Base-by-base conservation (phyloP, 64 coral and sea anemone genomes). In the Stichodactyla mertensii region DNA sequence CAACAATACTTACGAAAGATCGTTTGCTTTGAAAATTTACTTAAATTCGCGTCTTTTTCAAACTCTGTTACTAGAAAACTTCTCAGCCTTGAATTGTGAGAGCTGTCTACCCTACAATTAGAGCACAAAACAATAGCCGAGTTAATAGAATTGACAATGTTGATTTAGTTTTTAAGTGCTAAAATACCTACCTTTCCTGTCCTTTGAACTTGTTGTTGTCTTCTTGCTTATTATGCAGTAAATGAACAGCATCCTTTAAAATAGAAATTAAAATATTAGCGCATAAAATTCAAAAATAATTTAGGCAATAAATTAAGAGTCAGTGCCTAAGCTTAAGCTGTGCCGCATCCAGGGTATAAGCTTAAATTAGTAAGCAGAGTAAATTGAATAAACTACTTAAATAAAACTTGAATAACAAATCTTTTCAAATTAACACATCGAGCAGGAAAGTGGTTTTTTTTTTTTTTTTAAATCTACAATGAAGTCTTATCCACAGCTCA, bases 151-250 rank as follows among this genome's bases (percentile, higher is more conserved):
- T 18, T 51, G 14, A 52, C 79, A 52, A 24, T 54, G 23, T 83
- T 51, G 78, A 51, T 81, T 52, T 55, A 81, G 36, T 16, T 7
- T 19, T 81, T 52, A 81, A 51, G 53, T 81, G 53, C 78, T 55
- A 51, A 52, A 83, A 54, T 56, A 61, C 83, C 7, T 61, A 84
- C 83, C 55, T 61, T 83, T 83, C 82, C 53, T 56, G 53, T 83
- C 82, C 82, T 56, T 57, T 54, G 52, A 83, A 83, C 54, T 83
- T 54, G 23, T 83, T 57, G 22, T 84, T 57, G 52, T 56, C 22
- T 19, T 84, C 53, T 84, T 84, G 82, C 14, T 54, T 84, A 51
- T 84, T 84, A 54, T 84, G 82, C 82, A 84, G 57, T 57, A 84
- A 84, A 54, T 54, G 82, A 26, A 84, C 82, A 58, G 54, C 82